Conservation (phyloP, 2,113 vertebrate species). For the Nycticorax nycticorax region DNA sequence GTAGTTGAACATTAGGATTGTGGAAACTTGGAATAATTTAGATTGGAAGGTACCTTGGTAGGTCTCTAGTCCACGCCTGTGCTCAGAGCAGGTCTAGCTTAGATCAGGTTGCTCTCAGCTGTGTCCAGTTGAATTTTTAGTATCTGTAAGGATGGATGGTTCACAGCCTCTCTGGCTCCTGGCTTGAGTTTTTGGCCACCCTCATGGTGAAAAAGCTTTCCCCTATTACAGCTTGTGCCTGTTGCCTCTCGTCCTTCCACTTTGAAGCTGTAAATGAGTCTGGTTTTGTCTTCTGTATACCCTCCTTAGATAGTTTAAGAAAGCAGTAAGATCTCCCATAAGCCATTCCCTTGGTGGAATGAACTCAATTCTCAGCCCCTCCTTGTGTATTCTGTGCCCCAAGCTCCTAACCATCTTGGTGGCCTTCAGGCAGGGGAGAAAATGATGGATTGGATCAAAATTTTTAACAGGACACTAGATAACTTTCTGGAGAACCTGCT, state of each 20-base stretch:
- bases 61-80: background rate
- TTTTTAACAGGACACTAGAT: background rate
- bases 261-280: background rate
- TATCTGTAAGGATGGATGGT: background rate
- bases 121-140: background rate
- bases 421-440: background rate
- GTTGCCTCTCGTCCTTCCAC: background rate
- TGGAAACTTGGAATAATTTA: background rate
- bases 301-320: background rate
- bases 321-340: background rate
- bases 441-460: background rate
- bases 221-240: background rate
- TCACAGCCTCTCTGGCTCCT: background rate
- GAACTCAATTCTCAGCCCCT: background rate
- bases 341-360: background rate
- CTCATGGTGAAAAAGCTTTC: background rate
- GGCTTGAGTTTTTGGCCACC: background rate
- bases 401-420: background rate
- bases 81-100: background rate
- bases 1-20: background rate
- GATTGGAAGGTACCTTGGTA: background rate
- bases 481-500: background rate
- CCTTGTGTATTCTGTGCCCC: background rate
- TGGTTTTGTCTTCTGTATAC: background rate
- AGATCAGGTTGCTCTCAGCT: background rate